Evolutionary conservation across 2,888 invertebrate species (phyloP).

Genomic region (Myopa testacea): DNA sequence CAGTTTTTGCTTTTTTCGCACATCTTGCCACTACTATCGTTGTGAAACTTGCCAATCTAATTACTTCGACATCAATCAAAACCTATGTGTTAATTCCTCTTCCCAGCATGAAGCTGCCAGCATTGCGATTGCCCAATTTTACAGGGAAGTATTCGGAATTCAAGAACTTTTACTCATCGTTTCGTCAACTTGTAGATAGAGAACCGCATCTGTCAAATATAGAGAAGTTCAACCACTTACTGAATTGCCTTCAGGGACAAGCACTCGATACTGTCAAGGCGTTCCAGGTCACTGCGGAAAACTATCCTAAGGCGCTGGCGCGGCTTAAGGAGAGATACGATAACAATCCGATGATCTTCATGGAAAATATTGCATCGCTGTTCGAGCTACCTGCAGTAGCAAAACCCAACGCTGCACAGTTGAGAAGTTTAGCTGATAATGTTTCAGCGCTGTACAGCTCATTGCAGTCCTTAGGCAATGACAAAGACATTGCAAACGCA

Average conservation of each 20-base stretch:
- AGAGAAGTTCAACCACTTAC: slow-evolving; percentile 11
- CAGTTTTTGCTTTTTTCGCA: too few species aligned
- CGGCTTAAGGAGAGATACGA: too few species aligned
- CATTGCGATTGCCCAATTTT: slow-evolving; percentile 1
- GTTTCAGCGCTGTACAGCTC: too few species aligned
- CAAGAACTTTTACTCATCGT: not conserved
- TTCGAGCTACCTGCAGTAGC: too few species aligned
- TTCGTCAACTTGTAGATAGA: not conserved
- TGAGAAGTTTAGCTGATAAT: too few species aligned
- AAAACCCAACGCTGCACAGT: too few species aligned
- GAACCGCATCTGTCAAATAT: not conserved
- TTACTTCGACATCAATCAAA: too few species aligned
- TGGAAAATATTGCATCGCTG: too few species aligned
- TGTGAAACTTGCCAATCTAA: too few species aligned
- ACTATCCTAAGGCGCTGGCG: not conserved
- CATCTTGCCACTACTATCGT: too few species aligned
- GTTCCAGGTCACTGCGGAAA: slow-evolving; percentile 22
- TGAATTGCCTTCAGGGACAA: slow-evolving; percentile 7
- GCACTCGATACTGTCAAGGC: slow-evolving; percentile 35
- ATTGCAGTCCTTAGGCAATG: too few species aligned
- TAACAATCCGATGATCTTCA: too few species aligned
- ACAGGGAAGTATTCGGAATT: not conserved
- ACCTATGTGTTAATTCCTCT: not conserved
- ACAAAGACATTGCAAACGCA: slow-evolving; percentile 16
- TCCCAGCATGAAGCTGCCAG: slow-evolving; percentile 1